Evolutionary conservation across 1,140 invertebrate genomes (phyloP).

Genomic region (Marisa cornuarietis): DNA sequence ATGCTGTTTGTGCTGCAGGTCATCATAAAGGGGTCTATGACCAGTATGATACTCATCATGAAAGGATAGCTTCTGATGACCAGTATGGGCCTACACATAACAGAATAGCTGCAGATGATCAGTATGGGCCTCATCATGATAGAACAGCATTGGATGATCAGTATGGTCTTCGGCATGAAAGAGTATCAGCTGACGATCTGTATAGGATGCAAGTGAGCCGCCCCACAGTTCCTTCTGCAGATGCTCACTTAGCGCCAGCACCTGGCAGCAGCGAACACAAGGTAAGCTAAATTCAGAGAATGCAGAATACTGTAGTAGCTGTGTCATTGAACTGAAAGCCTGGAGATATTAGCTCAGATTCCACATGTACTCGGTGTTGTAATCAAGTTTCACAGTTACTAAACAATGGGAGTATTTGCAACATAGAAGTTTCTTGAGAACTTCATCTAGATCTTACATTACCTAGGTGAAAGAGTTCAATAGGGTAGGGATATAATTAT

Average conservation of each 20-base stretch:
- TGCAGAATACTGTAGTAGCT: too few relatives aligned
- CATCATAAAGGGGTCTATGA: conserved; percentile 6
- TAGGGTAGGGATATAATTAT: too few relatives aligned
- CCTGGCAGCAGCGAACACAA: background rate
- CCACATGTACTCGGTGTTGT: too few relatives aligned
- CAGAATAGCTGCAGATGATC: conserved; percentile 9
- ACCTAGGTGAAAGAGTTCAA: too few relatives aligned
- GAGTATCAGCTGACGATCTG: conserved; percentile 5
- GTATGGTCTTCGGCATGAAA: conserved; percentile 8
- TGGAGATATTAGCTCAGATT: too few relatives aligned
- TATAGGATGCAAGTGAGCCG: background rate
- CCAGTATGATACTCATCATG: conserved; percentile 16
- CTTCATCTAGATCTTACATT: too few relatives aligned
- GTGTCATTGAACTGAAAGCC: too few relatives aligned
- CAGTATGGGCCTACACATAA: conserved; percentile 6
- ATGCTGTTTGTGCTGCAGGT: background rate
- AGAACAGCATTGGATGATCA: conserved; percentile 14
- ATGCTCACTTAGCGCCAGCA: background rate
- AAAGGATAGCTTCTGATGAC: conserved; percentile 10
- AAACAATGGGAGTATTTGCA: too few relatives aligned
- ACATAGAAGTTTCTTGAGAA: too few relatives aligned
- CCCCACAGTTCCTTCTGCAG: conserved; percentile 12
- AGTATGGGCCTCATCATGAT: conserved; percentile 13
- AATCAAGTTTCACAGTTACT: too few relatives aligned
- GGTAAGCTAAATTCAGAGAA: background rate